Evolutionary conservation across 2,797 vertebrate genomes (phyloP).

Genomic region (Phyllotis vaccarum): DNA sequence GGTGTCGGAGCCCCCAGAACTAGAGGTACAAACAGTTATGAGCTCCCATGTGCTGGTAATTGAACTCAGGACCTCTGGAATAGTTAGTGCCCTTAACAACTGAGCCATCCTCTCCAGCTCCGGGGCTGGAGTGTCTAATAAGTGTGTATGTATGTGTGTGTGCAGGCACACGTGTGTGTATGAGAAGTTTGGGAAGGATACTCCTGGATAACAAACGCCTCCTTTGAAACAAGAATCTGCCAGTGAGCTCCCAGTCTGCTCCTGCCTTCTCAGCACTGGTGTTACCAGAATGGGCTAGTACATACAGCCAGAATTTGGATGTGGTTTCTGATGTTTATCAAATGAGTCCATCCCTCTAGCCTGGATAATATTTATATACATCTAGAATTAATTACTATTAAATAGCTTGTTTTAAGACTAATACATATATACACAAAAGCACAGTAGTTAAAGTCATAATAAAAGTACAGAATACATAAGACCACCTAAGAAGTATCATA

Average conservation of each 20-base stretch:
- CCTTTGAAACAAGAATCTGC: background rate
- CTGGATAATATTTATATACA: too few relatives aligned
- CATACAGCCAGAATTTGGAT: background rate
- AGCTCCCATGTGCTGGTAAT: too few relatives aligned
- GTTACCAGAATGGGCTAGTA: background rate
- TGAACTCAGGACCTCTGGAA: too few relatives aligned
- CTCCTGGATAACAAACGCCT: background rate
- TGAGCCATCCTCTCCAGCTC: too few relatives aligned
- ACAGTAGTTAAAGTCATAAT: background rate
- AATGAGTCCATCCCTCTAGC: too few relatives aligned
- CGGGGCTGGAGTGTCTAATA: background rate
- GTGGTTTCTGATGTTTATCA: background rate
- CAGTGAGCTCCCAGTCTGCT: background rate
- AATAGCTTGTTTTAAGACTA: slow-evolving; percentile 9
- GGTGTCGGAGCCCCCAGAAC: too few relatives aligned
- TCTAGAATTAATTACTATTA: too few relatives aligned
- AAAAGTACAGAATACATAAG: background rate
- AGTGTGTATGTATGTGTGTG: background rate
- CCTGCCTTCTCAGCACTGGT: background rate
- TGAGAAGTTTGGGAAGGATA: background rate
- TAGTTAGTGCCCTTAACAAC: too few relatives aligned
- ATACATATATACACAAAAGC: background rate
- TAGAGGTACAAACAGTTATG: too few relatives aligned
- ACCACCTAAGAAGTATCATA: background rate
- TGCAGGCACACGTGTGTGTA: background rate